Percentiles rank a stretch among this genome's conserved stretches.
Conservation (phyloP, 1,140 invertebrate genomes). For the Branchinecta lynchi region DNA sequence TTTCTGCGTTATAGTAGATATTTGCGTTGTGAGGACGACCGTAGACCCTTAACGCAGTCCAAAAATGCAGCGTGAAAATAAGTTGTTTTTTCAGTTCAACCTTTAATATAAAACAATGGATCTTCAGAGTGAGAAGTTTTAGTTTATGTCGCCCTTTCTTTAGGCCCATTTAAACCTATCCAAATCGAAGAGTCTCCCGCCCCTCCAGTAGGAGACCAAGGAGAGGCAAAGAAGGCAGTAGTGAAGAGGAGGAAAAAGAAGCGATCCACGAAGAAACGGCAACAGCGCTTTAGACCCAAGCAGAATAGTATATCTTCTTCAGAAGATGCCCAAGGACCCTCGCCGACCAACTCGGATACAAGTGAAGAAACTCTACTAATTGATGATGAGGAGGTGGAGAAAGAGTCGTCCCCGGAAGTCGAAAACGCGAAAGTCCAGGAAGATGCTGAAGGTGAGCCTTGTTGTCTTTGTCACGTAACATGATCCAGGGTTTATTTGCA, state of each 20-base stretch:
- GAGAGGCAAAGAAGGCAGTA: neutral
- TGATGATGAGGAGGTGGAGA: neutral
- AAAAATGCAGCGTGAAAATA: no score
- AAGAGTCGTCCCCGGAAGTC: neutral
- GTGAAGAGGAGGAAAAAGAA: neutral
- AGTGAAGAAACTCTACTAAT: neutral
- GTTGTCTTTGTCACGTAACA: neutral
- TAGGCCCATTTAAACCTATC: neutral
- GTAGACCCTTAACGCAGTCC: no score
- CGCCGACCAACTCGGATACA: conserved; percentile 2
- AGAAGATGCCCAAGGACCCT: conserved; percentile 20
- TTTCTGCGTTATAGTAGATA: no score
- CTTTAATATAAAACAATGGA: no score
- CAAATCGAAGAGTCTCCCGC: conserved; percentile 14
- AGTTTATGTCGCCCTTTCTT: no score
- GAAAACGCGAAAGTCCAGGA: neutral
- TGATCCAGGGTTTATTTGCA: no score
- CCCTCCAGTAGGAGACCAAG: no score
- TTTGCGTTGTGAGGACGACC: no score
- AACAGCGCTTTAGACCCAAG: conserved; percentile 8
- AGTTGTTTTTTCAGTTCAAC: no score
- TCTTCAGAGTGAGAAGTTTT: no score
- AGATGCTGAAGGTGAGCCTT: neutral
- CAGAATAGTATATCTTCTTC: conserved; percentile 23
- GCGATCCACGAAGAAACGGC: neutral